phyloP scores from a whole-genome alignment of 2,113 vertebrate species.

The Nansenia antarctica region DNA sequence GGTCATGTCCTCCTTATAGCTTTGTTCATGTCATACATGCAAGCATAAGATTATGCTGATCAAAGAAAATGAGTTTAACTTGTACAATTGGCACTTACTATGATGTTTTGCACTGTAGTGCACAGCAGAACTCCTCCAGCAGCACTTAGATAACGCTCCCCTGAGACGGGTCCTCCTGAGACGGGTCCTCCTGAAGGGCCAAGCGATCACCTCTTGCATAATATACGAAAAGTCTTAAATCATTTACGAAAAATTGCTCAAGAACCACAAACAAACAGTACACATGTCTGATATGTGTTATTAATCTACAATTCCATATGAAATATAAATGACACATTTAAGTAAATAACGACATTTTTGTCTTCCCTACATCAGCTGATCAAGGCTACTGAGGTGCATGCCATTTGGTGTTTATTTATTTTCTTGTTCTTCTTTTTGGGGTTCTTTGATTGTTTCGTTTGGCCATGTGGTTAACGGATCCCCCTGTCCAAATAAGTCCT shows the following conservation, averaged over 20 bases:
- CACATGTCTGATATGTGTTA: not conserved
- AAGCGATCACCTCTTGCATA: slow-evolving; percentile 16
- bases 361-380: slow-evolving; percentile 34
- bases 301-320: not conserved
- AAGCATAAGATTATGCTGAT: slow-evolving; percentile 22
- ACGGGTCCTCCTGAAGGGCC: slow-evolving; percentile 22
- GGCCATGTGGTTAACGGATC: slow-evolving; percentile 63
- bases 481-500: slow-evolving; percentile 64
- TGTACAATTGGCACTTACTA: slow-evolving; percentile 56
- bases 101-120: slow-evolving; percentile 31
- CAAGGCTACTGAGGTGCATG: slow-evolving; percentile 66
- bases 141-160: slow-evolving; percentile 58
- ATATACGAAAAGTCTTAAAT: slow-evolving; percentile 32
- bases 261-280: not conserved
- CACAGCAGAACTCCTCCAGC: slow-evolving; percentile 35
- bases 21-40: slow-evolving; percentile 37
- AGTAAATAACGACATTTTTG: not conserved
- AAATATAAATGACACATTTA: not conserved
- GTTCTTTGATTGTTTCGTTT: slow-evolving; percentile 36
- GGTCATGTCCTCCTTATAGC: not conserved
- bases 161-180: slow-evolving; percentile 30
- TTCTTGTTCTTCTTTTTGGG: slow-evolving; percentile 25
- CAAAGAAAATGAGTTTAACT: slow-evolving; percentile 18
- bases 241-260: not conserved
- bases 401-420: slow-evolving; percentile 65